Evolutionary conservation across 2,888 invertebrate species (phyloP).

Genomic region (Eurytoma californica): DNA sequence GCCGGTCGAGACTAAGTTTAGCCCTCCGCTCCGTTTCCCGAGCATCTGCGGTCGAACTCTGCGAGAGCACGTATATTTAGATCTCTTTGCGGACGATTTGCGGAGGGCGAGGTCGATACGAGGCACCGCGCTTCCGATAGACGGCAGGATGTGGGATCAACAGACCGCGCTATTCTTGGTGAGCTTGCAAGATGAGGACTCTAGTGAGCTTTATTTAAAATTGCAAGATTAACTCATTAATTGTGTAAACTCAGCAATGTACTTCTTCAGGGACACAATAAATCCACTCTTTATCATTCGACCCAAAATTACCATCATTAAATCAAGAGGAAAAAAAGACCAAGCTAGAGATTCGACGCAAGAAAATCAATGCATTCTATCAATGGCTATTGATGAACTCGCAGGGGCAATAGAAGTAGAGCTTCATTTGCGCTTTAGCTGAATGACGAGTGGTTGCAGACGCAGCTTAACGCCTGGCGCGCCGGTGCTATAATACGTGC

Average conservation of each 20-base stretch:
- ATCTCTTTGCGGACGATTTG: constrained; percentile 26
- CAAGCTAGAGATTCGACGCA: too few species aligned
- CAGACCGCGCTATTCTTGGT: constrained; percentile 71
- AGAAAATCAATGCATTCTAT: too few species aligned
- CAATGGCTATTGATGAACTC: neutral
- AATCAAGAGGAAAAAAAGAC: too few species aligned
- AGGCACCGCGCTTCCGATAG: neutral
- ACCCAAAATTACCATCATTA: too few species aligned
- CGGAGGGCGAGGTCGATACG: constrained; percentile 1
- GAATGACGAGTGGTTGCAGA: too few species aligned
- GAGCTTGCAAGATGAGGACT: constrained; percentile 59
- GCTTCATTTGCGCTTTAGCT: neutral
- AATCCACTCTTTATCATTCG: too few species aligned
- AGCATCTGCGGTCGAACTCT: constrained; percentile 30
- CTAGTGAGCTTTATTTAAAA: constrained; percentile 25
- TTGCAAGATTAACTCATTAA: too few species aligned
- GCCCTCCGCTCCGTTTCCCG: constrained; percentile 1
- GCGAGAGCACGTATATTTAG: constrained; percentile 41
- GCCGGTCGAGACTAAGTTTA: constrained; percentile 14
- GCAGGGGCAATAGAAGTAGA: neutral
- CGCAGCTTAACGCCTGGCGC: too few species aligned
- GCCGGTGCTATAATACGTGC: constrained; percentile 42
- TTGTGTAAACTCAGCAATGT: too few species aligned
- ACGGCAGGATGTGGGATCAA: constrained; percentile 72
- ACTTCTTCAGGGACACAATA: too few species aligned